Evolutionary conservation across 2,888 invertebrate genomes (phyloP).

Genomic region (Temnothorax unifasciatus): DNA sequence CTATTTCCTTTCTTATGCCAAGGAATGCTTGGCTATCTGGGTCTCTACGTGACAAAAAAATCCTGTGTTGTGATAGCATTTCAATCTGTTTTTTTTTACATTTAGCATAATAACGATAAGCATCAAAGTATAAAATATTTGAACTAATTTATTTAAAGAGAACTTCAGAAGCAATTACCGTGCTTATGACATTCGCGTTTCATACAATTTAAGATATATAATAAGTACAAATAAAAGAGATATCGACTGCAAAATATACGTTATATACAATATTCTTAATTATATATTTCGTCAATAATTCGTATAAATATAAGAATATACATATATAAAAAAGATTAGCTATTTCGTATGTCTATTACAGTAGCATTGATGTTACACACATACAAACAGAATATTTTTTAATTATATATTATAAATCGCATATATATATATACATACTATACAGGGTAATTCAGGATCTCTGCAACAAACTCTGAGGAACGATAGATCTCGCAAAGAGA

Average conservation of each 20-base stretch:
- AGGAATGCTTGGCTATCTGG: too few species aligned
- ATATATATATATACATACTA: background rate
- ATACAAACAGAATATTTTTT: conserved; percentile 41
- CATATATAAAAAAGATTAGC: conserved; percentile 56
- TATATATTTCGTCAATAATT: conserved; percentile 38
- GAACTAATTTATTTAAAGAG: background rate
- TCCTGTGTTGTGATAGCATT: too few species aligned
- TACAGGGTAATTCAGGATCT: too few species aligned
- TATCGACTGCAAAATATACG: conserved; percentile 14
- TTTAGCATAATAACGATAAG: background rate
- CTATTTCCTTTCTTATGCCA: too few species aligned
- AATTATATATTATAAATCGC: conserved; percentile 22
- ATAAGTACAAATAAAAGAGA: conserved; percentile 68
- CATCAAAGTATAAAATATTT: conserved; percentile 19
- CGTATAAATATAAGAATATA: conserved; percentile 25
- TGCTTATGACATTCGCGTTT: conserved; percentile 21
- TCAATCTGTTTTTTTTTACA: background rate
- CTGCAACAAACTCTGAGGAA: too few species aligned
- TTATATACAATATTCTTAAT: conserved; percentile 21
- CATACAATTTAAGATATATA: conserved; percentile 53
- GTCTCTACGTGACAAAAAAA: too few species aligned
- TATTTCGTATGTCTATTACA: conserved; percentile 60
- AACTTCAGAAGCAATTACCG: conserved; percentile 19
- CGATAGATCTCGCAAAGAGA: too few species aligned
- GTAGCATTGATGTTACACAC: conserved; percentile 47